These are phyloP conservation scores for Drosophila ohnishii DNA, from an alignment of 1,140 invertebrate genomes.

Conservation along the genomic window DNA sequence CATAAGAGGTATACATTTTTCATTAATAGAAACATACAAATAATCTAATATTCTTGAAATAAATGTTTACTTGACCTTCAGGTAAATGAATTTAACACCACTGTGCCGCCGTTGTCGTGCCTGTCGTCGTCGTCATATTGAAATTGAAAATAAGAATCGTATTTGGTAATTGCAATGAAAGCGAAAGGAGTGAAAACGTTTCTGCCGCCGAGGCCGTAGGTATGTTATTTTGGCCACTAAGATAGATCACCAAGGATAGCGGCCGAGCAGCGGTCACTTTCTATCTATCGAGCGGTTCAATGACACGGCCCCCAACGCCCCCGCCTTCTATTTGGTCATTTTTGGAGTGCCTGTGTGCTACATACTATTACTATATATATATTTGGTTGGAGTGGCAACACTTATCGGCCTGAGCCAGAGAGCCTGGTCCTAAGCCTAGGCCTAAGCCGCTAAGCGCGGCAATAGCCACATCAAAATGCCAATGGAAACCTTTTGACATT, in stretches of 20 bases:
- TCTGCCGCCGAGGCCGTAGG: conserved; percentile 34
- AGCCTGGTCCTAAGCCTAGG: conserved; percentile 8
- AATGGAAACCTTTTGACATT: conserved; percentile 80
- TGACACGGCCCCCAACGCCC: conserved; percentile 57
- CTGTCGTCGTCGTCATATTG: conserved; percentile 79
- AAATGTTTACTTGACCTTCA: conserved; percentile 23
- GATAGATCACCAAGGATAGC: conserved; percentile 78
- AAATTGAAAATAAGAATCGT: conserved; percentile 82
- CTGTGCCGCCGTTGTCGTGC: conserved; percentile 53
- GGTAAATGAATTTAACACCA: background rate
- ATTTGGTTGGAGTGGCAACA: conserved; percentile 61
- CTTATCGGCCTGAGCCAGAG: conserved; percentile 61
- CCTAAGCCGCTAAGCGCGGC: conserved; percentile 67
- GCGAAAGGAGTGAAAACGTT: conserved; percentile 80
- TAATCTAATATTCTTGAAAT: too few species aligned
- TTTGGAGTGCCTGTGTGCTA: conserved; percentile 20
- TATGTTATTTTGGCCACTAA: conserved; percentile 72
- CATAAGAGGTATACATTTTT: too few species aligned
- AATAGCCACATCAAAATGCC: conserved; percentile 71
- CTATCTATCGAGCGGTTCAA: conserved; percentile 65
- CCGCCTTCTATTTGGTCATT: conserved; percentile 19
- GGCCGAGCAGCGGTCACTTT: conserved; percentile 62
- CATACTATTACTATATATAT: conserved; percentile 17
- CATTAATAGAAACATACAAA: too few species aligned
- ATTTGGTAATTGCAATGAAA: conserved; percentile 81